These are phyloP conservation scores for Psammodynastes pulverulentus DNA, from an alignment of 2,113 vertebrate genomes.

Conservation along the genomic window DNA sequence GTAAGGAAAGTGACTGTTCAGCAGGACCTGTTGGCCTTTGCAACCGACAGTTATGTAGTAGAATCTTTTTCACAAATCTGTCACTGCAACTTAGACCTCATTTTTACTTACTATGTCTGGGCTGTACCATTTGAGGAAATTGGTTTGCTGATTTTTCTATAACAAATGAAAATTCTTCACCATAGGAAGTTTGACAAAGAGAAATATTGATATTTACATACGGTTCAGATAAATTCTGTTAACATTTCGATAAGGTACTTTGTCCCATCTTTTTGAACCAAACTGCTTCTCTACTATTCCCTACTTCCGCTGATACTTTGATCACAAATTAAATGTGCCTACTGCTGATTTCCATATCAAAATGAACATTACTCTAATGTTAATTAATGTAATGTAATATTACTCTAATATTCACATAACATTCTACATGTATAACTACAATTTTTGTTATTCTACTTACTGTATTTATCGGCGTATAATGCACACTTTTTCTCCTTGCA, in stretches of 20 bases:
- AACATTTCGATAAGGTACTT: background rate
- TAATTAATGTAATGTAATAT: background rate
- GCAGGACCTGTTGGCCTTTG: background rate
- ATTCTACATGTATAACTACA: background rate
- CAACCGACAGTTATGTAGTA: background rate
- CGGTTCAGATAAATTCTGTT: background rate
- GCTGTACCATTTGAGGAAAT: background rate
- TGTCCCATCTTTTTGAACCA: background rate
- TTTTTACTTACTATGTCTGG: background rate
- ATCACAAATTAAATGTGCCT: background rate
- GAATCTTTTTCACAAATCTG: background rate
- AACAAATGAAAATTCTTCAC: background rate
- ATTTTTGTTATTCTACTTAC: background rate
- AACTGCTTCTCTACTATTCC: background rate
- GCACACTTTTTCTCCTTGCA: no score
- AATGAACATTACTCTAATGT: no score
- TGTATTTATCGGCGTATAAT: no score
- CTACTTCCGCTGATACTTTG: background rate
- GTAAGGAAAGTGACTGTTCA: conserved; percentile 53
- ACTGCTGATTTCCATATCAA: background rate
- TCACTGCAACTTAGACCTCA: background rate
- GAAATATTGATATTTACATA: background rate
- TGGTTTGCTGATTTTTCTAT: background rate
- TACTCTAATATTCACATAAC: no score
- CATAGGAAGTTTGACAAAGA: background rate